Base-by-base conservation (phyloP, 1,140 invertebrate genomes). In the Anthonomus grandis region DNA sequence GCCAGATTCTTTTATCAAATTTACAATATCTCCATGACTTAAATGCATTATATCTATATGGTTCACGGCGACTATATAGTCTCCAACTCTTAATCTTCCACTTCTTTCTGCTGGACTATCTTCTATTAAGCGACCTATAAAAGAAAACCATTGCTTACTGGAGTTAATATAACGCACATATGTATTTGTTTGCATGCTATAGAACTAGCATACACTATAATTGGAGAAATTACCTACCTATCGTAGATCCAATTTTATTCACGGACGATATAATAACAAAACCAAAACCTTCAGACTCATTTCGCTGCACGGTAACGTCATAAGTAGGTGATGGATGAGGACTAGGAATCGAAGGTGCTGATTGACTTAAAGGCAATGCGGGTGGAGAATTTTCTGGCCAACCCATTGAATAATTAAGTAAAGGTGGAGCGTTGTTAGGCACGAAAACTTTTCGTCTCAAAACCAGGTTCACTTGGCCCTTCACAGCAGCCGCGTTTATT, bases 191-290 rank as follows among this genome's bases (percentile, higher is more conserved):
- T 34, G 31, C 31, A 12, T 10, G 31, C 31, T 34, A 13, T 34
- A 34, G 31, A 34, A 13, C 15, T 12, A 34, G 13, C 31, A 34
- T 34, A 34, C 15, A 12, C 8, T 6, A 22, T 42, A 42, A 17
- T 3, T 3, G 13, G 3, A 38, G 27, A 49, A 37, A 21, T 10
- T 1, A 59, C 78, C 81, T 81, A 88, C 95, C 95, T 70, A 98
- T 97, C 23, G 93, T 95, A 1, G 92, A 92, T 24, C 92, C 91
- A 54, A 89, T 85, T 78, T 91, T 92, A 63, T 94, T 94, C 1
- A 94, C 90, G 9, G 94, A 97, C 0, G 95, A 98, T 64, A 98
- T 97, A 47, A 99, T 97, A 17, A 98, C 95, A 76, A 98, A 99
- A 15, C 96, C 97, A 76, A 99, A 99, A 8, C 96, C 96, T 78